Conservation (phyloP, 2,113 vertebrate species). For the Elachura formosa region DNA sequence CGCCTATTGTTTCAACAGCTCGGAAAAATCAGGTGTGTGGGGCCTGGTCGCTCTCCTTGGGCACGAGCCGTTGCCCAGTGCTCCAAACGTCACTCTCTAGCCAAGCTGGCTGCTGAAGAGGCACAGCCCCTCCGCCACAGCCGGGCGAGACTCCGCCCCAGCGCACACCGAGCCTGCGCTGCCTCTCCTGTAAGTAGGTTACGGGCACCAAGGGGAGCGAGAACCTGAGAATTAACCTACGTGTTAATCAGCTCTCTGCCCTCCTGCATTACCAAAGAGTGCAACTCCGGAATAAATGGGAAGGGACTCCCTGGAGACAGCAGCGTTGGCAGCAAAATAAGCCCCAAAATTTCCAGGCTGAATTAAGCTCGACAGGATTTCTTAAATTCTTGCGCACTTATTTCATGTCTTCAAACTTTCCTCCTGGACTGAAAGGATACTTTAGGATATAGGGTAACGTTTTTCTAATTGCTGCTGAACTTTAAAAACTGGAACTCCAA, state of each 20-base stretch:
- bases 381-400: not conserved
- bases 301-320: not conserved
- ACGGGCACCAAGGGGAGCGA: not conserved
- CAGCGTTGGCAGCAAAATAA: not conserved
- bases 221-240: not conserved
- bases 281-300: not conserved
- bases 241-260: not conserved
- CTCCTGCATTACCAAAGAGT: not conserved
- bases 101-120: not conserved
- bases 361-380: not conserved
- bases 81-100: not conserved
- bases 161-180: not conserved
- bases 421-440: not conserved
- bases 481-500: not conserved
- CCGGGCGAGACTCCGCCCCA: not conserved
- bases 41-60: not conserved
- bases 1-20: not conserved
- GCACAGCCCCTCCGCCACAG: accelerated
- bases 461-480: not conserved
- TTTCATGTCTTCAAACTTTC: not conserved
- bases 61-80: not conserved
- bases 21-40: not conserved
- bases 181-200: not conserved
- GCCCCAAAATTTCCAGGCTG: not conserved
- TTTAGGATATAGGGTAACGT: not conserved